Conservation (phyloP, 2,113 vertebrate species). For the Mobula hypostoma region DNA sequence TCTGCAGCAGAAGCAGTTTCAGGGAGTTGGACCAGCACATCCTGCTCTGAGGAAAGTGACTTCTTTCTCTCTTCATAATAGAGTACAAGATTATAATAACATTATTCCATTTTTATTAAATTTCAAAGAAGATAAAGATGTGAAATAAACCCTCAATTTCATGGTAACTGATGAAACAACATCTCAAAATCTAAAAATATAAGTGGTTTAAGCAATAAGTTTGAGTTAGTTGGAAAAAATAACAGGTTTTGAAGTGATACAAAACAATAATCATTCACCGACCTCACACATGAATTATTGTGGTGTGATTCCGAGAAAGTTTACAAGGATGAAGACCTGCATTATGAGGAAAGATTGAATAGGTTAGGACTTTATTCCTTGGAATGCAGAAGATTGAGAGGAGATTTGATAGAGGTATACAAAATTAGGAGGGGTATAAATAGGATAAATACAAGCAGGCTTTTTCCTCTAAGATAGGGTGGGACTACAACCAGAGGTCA, state of each 20-base stretch:
- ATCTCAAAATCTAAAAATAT: background rate
- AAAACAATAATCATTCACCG: background rate
- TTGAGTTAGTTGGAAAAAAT: background rate
- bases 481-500: too few relatives aligned
- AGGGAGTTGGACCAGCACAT: background rate
- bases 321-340: too few relatives aligned
- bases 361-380: too few relatives aligned
- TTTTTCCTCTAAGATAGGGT: too few relatives aligned
- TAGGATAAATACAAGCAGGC: too few relatives aligned
- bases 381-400: too few relatives aligned
- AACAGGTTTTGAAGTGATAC: background rate
- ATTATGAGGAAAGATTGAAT: too few relatives aligned
- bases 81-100: too few relatives aligned
- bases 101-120: too few relatives aligned
- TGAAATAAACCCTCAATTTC: background rate
- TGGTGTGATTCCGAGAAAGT: too few relatives aligned
- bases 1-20: background rate
- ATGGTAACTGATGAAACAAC: background rate
- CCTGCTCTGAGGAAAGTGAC: background rate
- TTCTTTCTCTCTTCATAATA: background rate
- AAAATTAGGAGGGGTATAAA: too few relatives aligned
- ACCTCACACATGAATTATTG: background rate
- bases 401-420: too few relatives aligned
- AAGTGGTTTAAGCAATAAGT: background rate
- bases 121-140: background rate